Evolutionary conservation across 2,797 vertebrate genomes (phyloP), one percentile per base, ranked within the genome.

Genomic region (Galaxias olidus): DNA sequence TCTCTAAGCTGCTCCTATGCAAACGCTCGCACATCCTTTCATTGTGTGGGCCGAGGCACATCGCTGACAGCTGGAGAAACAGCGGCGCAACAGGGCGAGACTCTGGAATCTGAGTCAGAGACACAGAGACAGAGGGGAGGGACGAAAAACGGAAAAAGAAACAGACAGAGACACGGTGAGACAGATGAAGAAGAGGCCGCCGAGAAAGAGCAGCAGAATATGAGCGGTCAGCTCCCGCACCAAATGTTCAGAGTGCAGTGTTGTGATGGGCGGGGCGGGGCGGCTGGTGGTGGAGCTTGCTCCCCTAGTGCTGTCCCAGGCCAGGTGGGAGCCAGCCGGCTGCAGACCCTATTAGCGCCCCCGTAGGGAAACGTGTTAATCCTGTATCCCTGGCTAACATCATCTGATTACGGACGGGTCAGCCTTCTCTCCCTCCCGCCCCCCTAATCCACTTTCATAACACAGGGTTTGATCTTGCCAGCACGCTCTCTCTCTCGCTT

Each of bases 401-500:
- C 15, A 57, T 47, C 41, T 12, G 46, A 42, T 50, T 51, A 7
- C 6, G 10, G 52, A 15, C 9, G 45, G 14, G n/a, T 14, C 48
- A 15, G 6, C 49, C 40, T n/a, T 30, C n/a, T n/a, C n/a, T n/a
- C n/a, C n/a, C n/a, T n/a, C n/a, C n/a, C n/a, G n/a, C n/a, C 60
- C 7, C 12, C 17, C 61, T 63, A 19, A 63, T 44, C 13, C 40
- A 17, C 10, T 52, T 53, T 63, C 45, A 44, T 15, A 56, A 57
- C 47, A 44, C 19, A 45, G 48, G 30, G 30, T 6, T n/a, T n/a
- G n/a, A n/a, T n/a, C 30, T 30, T 6, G 6, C 30, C 30, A 30
- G 30, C n/a, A n/a, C 14, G 44, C 10, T 43, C 14, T 10, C 42
- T 45, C 13, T 13, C 53, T 17, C 53, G 18, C 18, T 19, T 19